phyloP scores from a whole-genome alignment of 2,797 vertebrate genomes.

The Bovichtus variegatus region DNA sequence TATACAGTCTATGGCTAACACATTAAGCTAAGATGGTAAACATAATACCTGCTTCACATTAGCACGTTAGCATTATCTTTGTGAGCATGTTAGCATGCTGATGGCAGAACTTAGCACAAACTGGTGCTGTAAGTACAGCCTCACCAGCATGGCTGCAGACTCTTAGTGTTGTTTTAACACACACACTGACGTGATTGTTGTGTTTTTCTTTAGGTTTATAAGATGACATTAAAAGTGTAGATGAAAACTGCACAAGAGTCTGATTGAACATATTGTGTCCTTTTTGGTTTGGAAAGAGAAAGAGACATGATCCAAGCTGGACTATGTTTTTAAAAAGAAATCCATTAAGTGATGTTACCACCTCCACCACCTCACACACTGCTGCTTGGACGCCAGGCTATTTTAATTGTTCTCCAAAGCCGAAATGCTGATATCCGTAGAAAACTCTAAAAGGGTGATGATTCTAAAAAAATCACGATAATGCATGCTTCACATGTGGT shows the following conservation, averaged over 20 bases:
- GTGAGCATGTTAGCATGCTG: no score
- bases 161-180: not conserved
- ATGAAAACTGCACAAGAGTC: not conserved
- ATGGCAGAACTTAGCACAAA: no score
- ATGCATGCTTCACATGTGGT: constrained; percentile 9
- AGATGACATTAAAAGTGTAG: not conserved
- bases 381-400: not conserved
- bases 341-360: not conserved
- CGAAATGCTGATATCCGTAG: constrained; percentile 7
- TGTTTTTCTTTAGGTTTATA: not conserved
- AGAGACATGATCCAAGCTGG: not conserved
- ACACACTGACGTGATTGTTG: not conserved
- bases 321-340: not conserved
- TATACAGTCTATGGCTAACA: no score
- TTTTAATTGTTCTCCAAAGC: not conserved
- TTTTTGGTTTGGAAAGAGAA: not conserved
- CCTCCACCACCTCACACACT: not conserved
- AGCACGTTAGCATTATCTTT: no score
- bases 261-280: not conserved
- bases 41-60: not conserved
- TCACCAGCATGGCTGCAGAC: not conserved
- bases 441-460: constrained; percentile 14
- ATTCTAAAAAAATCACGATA: constrained; percentile 9
- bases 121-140: no score
- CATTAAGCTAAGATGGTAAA: not conserved